These are phyloP conservation scores for Amblyjoppa proteus DNA, from an alignment of 2,888 invertebrate genomes.

Conservation along the genomic window DNA sequence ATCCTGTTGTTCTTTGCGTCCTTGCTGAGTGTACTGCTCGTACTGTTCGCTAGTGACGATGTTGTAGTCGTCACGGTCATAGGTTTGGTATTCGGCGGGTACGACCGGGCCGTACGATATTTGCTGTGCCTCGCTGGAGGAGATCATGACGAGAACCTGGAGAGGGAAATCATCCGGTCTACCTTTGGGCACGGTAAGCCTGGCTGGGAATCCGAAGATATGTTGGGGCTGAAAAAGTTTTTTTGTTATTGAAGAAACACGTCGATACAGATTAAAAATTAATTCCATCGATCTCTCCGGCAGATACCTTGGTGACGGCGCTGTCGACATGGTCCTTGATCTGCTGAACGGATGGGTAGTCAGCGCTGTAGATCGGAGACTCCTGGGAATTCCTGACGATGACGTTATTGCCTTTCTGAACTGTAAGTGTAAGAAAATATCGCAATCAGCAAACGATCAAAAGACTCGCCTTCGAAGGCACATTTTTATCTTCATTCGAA, in stretches of 20 bases:
- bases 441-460: background rate
- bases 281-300: conserved; percentile 74
- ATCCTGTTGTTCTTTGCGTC: conserved; percentile 57
- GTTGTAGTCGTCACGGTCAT: conserved; percentile 77
- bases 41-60: conserved; percentile 77
- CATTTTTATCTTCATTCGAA: background rate
- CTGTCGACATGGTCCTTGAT: conserved; percentile 88
- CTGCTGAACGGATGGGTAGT: conserved; percentile 87
- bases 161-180: conserved; percentile 88
- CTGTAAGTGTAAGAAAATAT: conserved; percentile 69
- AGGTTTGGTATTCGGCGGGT: conserved; percentile 80
- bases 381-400: conserved; percentile 91
- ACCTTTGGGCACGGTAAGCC: conserved; percentile 89
- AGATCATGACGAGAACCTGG: conserved; percentile 88
- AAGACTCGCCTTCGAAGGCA: background rate
- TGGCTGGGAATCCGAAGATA: conserved; percentile 87
- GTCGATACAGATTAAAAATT: background rate
- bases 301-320: conserved; percentile 83
- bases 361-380: conserved; percentile 81
- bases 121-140: conserved; percentile 85
- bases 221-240: conserved; percentile 84
- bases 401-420: conserved; percentile 89
- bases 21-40: conserved; percentile 67
- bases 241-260: background rate
- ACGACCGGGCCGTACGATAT: conserved; percentile 85